phyloP scores from a whole-genome alignment of 2,113 vertebrate species.

The Myrmecobius fasciatus region DNA sequence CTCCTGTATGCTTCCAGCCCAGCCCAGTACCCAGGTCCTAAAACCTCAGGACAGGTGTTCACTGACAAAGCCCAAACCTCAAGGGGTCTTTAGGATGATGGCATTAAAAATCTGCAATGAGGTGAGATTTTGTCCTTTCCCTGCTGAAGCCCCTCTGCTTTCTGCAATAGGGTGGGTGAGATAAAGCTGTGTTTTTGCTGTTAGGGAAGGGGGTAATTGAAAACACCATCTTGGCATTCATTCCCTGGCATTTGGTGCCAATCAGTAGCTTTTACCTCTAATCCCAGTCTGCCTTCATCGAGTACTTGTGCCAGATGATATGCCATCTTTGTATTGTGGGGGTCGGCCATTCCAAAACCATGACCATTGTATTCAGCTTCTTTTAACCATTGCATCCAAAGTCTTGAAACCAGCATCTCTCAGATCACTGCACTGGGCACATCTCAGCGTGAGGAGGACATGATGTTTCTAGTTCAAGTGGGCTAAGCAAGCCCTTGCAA shows the following conservation, averaged over 20 bases:
- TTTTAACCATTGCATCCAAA: not conserved
- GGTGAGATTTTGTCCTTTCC: not conserved
- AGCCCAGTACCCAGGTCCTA: not conserved
- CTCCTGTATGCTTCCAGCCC: not conserved
- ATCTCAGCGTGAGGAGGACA: not conserved
- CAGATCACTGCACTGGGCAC: not conserved
- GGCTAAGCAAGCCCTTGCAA: not conserved
- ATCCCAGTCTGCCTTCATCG: not conserved
- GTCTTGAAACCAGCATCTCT: not conserved
- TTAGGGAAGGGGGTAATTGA: not conserved
- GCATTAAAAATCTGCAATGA: not conserved
- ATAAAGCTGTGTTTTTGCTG: not conserved
- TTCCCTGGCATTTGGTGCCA: not conserved
- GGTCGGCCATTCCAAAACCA: not conserved
- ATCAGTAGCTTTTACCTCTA: not conserved
- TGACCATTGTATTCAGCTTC: not conserved
- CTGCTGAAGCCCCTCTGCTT: not conserved
- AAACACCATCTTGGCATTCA: not conserved
- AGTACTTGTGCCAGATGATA: not conserved
- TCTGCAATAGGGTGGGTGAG: too few species aligned
- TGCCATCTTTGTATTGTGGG: too few species aligned
- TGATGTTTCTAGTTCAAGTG: not conserved
- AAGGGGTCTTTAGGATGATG: too few species aligned
- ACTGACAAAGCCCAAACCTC: too few species aligned
- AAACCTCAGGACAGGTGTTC: not conserved